Base-by-base conservation (phyloP, 2,113 vertebrate genomes). In the Triplophysa tibetana region DNA sequence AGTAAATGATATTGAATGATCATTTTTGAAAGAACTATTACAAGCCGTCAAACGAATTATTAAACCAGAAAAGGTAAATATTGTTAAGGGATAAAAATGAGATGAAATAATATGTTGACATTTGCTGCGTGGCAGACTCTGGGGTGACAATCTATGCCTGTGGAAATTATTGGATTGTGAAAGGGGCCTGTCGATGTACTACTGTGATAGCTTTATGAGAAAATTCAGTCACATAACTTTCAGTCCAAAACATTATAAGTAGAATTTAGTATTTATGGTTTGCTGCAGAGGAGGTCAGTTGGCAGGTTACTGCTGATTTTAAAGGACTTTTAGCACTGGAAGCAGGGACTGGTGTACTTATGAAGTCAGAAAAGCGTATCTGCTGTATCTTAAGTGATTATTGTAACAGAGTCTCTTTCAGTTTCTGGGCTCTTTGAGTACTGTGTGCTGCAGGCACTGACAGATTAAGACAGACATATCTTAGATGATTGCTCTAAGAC, bases 121-220 rank as follows among this genome's bases (percentile, higher is more conserved):
- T 62, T 61, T 26, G 58, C 21, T n/a, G 70, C 29, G 33, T 41
- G n/a, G 52, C 70, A 58, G 26, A 45, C 50, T 24, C 41, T 75
- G 14, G 33, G 62, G 43, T 48, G 72, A 43, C 58, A 63, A 26
- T 38, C 33, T 38, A 8, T 62, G 41, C 21, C 56, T 75, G 1
- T 1, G 14, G 4, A 41, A 75, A 41, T 63, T 75, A 75, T 75
- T 75, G 72, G 72, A 75, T 75, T 75, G 48, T 63, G 72, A 75
- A 75, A 75, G 72, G 45, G 23, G 41, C 41, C 72, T 63, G 58
- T 48, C 58, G 48, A 48, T 11, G 21, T 17, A 29, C 2, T 2
- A 75, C 23, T 75, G 2, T 21, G 72, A 75, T 58, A 75, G 72
- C 14, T 75, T 19, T 4, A 48, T n/a, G 21, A 11, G 41, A 62